These are phyloP conservation scores for Sinocyclocheilus rhinocerous DNA, from an alignment of 2,113 vertebrate genomes.

Conservation along the genomic window DNA sequence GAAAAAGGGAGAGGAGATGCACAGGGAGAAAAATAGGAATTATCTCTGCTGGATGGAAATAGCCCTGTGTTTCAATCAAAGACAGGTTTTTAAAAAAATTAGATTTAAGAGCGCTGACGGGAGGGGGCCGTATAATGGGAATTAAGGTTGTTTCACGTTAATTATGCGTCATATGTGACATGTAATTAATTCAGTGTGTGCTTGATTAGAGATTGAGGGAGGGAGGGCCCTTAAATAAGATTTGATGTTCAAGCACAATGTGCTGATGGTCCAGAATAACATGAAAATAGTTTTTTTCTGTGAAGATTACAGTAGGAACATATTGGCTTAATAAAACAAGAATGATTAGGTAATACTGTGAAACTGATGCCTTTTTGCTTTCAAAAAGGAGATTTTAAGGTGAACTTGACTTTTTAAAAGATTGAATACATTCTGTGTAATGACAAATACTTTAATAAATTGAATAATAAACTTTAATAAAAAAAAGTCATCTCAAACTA, in stretches of 20 bases:
- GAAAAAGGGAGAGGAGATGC: background rate
- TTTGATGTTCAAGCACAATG: conserved; percentile 64
- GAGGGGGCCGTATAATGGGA: conserved; percentile 54
- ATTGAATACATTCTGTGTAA: background rate
- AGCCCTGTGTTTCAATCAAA: conserved; percentile 56
- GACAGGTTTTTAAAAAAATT: conserved; percentile 58
- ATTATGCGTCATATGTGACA: conserved; percentile 68
- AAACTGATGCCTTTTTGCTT: background rate
- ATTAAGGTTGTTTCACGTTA: conserved; percentile 65
- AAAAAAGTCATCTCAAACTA: too few relatives aligned
- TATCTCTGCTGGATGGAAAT: conserved; percentile 54
- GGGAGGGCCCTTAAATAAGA: conserved; percentile 39
- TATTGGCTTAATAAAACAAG: conserved; percentile 37
- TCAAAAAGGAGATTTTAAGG: background rate
- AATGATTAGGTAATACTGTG: background rate
- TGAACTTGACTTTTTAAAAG: background rate
- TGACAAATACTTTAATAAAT: too few relatives aligned
- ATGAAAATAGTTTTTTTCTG: conserved; percentile 60
- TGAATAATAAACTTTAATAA: too few relatives aligned
- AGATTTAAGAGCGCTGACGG: conserved; percentile 47
- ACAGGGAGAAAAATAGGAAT: conserved; percentile 45
- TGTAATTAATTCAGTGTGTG: conserved; percentile 68
- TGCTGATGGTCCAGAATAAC: conserved; percentile 53
- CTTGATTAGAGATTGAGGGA: conserved; percentile 66
- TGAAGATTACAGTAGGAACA: conserved; percentile 31